A percentile compares a stretch with the other conserved stretches of the same genome.
Evolutionary conservation across 2,113 vertebrate genomes (phyloP).

Genomic region (Psophia crepitans): DNA sequence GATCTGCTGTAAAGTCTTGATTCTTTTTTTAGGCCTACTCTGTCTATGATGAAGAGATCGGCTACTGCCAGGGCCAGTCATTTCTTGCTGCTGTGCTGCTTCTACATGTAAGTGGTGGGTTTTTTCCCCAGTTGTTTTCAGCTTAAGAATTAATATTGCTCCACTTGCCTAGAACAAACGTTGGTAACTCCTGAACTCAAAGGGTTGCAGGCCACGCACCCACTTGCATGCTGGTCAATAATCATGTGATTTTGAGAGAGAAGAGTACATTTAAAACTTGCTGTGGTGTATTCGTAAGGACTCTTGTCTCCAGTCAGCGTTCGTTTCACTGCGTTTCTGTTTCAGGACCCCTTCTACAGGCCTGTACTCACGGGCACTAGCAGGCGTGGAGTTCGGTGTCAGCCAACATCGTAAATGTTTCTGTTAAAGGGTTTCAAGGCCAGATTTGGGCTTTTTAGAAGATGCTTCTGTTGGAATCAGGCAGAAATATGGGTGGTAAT

Average conservation of each 20-base stretch:
- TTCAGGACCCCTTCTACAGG: background rate
- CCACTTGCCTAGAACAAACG: background rate
- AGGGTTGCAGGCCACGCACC: background rate
- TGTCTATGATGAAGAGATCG: slow-evolving; percentile 98
- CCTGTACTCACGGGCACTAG: background rate
- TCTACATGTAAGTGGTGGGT: slow-evolving; percentile 86
- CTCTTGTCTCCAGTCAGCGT: background rate
- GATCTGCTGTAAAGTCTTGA: background rate
- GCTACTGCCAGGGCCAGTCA: slow-evolving; percentile 97
- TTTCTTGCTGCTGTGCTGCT: slow-evolving; percentile 98
- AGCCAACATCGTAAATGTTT: background rate
- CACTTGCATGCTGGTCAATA: background rate
- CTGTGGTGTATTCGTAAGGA: background rate
- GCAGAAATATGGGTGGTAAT: background rate
- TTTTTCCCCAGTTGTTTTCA: background rate
- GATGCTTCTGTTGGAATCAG: background rate
- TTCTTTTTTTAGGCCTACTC: slow-evolving; percentile 87
- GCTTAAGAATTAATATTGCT: background rate
- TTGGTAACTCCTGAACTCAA: background rate
- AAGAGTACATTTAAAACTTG: background rate
- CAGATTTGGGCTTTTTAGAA: background rate
- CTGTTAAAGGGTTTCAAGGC: background rate
- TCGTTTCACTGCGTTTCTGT: background rate
- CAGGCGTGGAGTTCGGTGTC: background rate
- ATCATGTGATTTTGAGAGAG: background rate